Percentiles rank a stretch among this genome's conserved stretches.
phyloP scores from a whole-genome alignment of 2,888 invertebrate species.

The Polyploca ridens region DNA sequence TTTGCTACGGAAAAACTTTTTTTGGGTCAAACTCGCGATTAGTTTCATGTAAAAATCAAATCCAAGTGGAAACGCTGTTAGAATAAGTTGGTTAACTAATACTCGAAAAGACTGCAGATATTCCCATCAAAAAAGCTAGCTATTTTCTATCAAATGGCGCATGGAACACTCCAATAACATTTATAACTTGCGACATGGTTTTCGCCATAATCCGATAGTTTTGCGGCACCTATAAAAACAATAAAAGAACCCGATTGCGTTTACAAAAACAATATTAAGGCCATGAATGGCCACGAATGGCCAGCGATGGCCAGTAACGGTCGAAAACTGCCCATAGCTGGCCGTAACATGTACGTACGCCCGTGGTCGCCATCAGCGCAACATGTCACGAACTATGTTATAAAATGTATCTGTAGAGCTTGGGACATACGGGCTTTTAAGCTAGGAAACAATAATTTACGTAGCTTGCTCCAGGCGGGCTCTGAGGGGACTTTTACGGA shows the following conservation, averaged over 20 bases:
- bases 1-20: no score
- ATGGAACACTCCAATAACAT: neutral
- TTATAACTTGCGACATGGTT: neutral
- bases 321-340: conserved; percentile 36
- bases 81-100: no score
- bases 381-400: conserved; percentile 53
- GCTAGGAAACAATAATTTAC: neutral
- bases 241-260: conserved; percentile 40
- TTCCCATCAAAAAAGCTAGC: neutral
- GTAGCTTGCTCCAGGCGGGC: no score
- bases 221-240: conserved; percentile 38
- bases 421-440: neutral
- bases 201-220: neutral
- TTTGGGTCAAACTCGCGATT: no score
- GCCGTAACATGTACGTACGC: conserved; percentile 39
- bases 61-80: no score
- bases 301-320: conserved; percentile 39
- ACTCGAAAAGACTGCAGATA: neutral
- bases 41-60: no score
- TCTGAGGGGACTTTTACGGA: no score
- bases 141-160: neutral
- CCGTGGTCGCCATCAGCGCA: conserved; percentile 43
- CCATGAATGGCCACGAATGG: conserved; percentile 39
- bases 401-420: conserved; percentile 34
- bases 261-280: conserved; percentile 51